These are phyloP conservation scores for Cyanoramphus novaezelandiae DNA, from an alignment of 2,113 vertebrate genomes.

Conservation along the genomic window DNA sequence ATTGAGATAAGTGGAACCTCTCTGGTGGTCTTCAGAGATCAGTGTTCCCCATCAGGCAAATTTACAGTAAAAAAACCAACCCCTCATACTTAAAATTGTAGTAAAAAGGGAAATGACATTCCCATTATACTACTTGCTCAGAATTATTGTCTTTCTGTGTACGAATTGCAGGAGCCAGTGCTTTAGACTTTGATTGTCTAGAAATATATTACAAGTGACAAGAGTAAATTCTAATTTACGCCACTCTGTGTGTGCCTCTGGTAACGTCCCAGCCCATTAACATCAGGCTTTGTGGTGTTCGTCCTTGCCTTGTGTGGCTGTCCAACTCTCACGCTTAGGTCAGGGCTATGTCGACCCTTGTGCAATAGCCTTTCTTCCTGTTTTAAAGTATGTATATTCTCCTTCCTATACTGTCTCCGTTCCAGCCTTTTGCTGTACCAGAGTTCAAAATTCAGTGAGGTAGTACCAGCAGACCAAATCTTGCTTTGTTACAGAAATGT, in stretches of 20 bases:
- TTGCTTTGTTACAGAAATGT: neutral
- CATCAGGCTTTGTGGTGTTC: neutral
- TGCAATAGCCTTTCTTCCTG: neutral
- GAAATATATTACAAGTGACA: neutral
- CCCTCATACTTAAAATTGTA: neutral
- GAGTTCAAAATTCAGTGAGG: neutral
- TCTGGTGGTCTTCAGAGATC: neutral
- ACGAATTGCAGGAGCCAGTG: neutral
- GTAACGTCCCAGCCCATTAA: neutral
- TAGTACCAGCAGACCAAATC: neutral
- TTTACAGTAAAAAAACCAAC: neutral
- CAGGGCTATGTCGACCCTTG: neutral
- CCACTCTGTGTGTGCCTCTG: neutral
- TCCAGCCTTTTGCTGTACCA: neutral
- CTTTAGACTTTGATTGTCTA: neutral
- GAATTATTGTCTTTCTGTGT: neutral
- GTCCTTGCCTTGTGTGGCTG: neutral
- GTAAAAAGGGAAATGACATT: neutral
- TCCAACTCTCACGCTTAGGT: neutral
- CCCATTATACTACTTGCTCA: neutral
- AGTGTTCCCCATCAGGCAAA: neutral
- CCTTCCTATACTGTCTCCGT: neutral
- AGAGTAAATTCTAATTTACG: neutral
- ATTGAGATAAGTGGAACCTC: neutral
- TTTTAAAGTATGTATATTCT: rapidly evolving